phyloP scores from a whole-genome alignment of 2,888 invertebrate genomes.

The Microctonus aethiopoides region DNA sequence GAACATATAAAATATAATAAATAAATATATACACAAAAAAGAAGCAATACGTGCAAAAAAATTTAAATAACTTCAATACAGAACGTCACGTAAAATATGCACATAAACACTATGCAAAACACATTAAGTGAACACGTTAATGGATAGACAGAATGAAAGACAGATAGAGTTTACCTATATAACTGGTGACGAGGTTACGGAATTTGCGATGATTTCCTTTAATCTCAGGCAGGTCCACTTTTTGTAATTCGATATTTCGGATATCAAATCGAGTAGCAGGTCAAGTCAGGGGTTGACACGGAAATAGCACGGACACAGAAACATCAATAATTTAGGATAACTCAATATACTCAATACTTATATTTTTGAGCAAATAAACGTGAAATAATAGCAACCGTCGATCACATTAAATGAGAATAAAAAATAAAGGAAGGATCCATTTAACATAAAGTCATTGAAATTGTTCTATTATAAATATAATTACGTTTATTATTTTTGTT shows the following conservation, averaged over 20 bases:
- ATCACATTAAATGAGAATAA: background rate
- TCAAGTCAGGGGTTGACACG: slow-evolving; percentile 64
- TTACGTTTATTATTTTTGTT: too few species aligned
- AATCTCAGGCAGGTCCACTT: slow-evolving; percentile 98
- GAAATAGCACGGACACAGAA: slow-evolving; percentile 67
- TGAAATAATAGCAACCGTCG: slow-evolving; percentile 25
- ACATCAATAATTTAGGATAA: slow-evolving; percentile 64
- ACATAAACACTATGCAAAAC: slow-evolving; percentile 22
- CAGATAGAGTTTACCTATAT: slow-evolving; percentile 86
- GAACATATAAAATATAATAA: background rate
- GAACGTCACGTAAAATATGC: slow-evolving; percentile 26
- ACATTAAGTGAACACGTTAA: slow-evolving; percentile 39
- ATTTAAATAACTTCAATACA: background rate
- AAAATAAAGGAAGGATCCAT: slow-evolving; percentile 14
- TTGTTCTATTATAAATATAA: too few species aligned
- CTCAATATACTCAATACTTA: slow-evolving; percentile 36
- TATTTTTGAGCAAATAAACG: slow-evolving; percentile 20
- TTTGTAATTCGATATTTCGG: slow-evolving; percentile 58
- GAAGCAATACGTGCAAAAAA: slow-evolving; percentile 17
- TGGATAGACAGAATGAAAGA: slow-evolving; percentile 52
- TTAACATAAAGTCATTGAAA: slow-evolving; percentile 12
- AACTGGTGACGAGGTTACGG: slow-evolving; percentile 99
- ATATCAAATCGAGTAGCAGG: slow-evolving; percentile 59
- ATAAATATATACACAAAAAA: background rate
- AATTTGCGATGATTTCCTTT: slow-evolving; percentile 99